phyloP scores from a whole-genome alignment of 2,113 vertebrate genomes.

The Cercocebus atys region DNA sequence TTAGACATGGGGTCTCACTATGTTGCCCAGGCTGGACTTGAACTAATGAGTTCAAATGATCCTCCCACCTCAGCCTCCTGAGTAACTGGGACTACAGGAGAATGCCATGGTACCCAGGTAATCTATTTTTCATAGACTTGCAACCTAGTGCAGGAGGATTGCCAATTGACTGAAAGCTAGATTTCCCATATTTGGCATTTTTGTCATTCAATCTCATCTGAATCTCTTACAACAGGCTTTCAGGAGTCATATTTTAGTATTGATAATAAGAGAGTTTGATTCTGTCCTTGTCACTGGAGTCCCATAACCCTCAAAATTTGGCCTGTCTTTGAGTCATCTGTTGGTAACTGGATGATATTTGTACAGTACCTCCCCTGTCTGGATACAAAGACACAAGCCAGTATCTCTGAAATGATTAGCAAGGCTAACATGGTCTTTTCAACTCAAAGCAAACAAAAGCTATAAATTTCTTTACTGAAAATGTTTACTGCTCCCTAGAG shows the following conservation, averaged over 20 bases:
- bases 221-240: background rate
- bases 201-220: background rate
- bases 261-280: background rate
- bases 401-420: background rate
- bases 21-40: too few relatives aligned
- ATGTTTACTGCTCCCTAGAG: conserved; percentile 30
- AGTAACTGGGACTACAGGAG: too few relatives aligned
- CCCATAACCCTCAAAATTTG: background rate
- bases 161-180: background rate
- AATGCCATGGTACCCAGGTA: too few relatives aligned
- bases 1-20: too few relatives aligned
- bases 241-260: background rate
- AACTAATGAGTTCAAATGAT: too few relatives aligned
- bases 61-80: too few relatives aligned
- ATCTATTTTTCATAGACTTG: background rate
- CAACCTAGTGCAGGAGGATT: background rate
- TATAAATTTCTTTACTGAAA: conserved; percentile 5
- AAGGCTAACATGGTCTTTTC: background rate
- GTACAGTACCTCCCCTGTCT: conserved; percentile 34
- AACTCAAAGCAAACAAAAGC: conserved; percentile 35
- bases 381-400: background rate
- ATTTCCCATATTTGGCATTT: background rate
- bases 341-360: conserved; percentile 37
- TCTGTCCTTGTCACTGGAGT: fast-evolving
- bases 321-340: background rate